phyloP scores from a whole-genome alignment of 2,113 vertebrate genomes.

The Mustelus asterias region DNA sequence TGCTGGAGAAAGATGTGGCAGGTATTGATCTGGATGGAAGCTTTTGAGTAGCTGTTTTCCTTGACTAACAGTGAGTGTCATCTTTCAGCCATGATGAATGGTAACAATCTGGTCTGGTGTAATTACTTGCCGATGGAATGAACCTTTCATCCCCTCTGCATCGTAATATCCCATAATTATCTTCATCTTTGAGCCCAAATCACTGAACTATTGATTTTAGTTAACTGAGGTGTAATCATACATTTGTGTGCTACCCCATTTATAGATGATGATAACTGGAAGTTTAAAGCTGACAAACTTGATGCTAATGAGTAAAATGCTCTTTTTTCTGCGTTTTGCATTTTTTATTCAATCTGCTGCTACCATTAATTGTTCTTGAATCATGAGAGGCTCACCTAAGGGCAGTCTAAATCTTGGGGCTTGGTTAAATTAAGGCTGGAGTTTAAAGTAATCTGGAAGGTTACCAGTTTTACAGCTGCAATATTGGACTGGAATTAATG shows the following conservation, averaged over 20 bases:
- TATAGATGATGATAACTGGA: background rate
- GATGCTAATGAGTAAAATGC: slow-evolving; percentile 16
- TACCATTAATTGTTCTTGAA: slow-evolving; percentile 48
- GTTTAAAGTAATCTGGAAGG: slow-evolving; percentile 51
- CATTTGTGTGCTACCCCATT: slow-evolving; percentile 13
- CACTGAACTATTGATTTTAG: slow-evolving; percentile 34
- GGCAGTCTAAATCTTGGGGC: slow-evolving; percentile 49
- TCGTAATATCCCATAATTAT: slow-evolving; percentile 48
- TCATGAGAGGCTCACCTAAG: slow-evolving; percentile 45
- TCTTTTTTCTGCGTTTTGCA: slow-evolving; percentile 42
- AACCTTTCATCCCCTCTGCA: slow-evolving; percentile 57
- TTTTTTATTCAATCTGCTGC: slow-evolving; percentile 35
- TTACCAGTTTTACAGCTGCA: slow-evolving; percentile 53
- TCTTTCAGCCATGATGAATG: slow-evolving; percentile 87
- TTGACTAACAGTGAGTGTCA: slow-evolving; percentile 84
- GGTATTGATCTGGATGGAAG: slow-evolving; percentile 80
- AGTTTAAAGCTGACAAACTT: background rate
- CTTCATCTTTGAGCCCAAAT: slow-evolving; percentile 40
- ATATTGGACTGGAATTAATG: slow-evolving; percentile 49
- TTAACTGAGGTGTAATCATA: background rate
- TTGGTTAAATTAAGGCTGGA: slow-evolving; percentile 58
- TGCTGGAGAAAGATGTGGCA: slow-evolving; percentile 59
- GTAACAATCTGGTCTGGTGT: slow-evolving; percentile 66
- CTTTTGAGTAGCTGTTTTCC: slow-evolving; percentile 77
- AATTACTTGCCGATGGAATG: slow-evolving; percentile 92